Evolutionary conservation across 1,140 invertebrate genomes (phyloP).

Genomic region (Solen grandis): DNA sequence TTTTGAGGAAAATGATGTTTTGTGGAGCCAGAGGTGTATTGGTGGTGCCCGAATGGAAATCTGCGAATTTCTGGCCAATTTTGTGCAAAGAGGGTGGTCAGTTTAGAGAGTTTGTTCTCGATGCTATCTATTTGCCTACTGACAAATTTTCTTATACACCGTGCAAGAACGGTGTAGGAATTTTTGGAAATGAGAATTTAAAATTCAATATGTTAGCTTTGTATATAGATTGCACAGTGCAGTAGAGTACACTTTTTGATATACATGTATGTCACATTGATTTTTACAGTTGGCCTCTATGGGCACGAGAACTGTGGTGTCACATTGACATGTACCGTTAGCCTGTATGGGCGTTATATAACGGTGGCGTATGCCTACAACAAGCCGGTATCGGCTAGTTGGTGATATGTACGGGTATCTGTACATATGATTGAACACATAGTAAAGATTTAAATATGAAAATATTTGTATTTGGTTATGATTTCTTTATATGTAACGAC

Average conservation of each 20-base stretch:
- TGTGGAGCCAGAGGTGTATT: not conserved
- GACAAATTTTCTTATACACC: slow-evolving; percentile 21
- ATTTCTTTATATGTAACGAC: not conserved
- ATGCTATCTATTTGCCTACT: slow-evolving; percentile 34
- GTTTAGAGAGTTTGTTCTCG: not conserved
- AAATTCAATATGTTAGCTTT: slow-evolving; percentile 26
- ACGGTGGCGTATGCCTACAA: not conserved
- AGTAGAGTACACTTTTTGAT: no score
- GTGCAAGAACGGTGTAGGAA: slow-evolving; percentile 26
- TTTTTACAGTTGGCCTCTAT: not conserved
- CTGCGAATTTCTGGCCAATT: slow-evolving; percentile 11
- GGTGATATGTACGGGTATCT: not conserved
- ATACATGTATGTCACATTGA: not conserved
- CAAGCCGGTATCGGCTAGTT: not conserved
- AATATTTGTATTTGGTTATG: not conserved
- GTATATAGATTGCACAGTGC: not conserved
- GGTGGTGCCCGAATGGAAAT: not conserved
- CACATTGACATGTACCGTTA: not conserved
- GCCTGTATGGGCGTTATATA: not conserved
- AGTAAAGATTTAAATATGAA: not conserved
- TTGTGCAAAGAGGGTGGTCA: not conserved
- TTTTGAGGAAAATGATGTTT: slow-evolving; percentile 27
- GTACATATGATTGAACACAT: not conserved
- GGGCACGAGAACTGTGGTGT: not conserved
- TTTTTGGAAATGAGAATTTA: slow-evolving; percentile 28